These are phyloP conservation scores for Chelmon rostratus DNA, from an alignment of 2,797 vertebrate species.

Conservation along the genomic window DNA sequence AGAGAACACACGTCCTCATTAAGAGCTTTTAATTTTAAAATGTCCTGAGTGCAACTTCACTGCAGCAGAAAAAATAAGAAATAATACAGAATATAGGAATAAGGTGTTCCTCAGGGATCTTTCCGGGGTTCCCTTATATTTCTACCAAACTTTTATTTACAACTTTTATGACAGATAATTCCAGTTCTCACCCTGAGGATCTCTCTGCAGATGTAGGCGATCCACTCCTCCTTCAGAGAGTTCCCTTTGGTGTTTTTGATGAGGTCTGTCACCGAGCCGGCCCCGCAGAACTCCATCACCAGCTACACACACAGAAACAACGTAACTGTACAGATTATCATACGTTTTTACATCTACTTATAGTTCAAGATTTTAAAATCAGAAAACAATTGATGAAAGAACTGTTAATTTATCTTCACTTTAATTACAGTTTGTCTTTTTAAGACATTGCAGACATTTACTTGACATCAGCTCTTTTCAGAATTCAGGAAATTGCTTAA, in stretches of 20 bases:
- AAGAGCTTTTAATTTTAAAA: neutral
- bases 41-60: neutral
- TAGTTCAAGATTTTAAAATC: no score
- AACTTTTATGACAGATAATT: no score
- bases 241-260: constrained; percentile 99
- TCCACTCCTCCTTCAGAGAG: constrained; percentile 98
- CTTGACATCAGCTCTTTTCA: neutral
- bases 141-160: neutral
- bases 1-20: neutral
- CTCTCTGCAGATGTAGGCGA: constrained; percentile 97
- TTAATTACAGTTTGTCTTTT: no score
- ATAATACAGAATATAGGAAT: neutral
- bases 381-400: no score
- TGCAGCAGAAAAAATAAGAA: neutral
- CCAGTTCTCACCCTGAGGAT: constrained; percentile 90
- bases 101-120: constrained; percentile 24
- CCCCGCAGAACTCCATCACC: constrained; percentile 99
- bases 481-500: neutral
- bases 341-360: neutral
- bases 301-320: constrained; percentile 80
- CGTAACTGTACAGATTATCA: neutral
- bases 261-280: constrained; percentile 96
- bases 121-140: neutral
- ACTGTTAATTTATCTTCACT: no score
- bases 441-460: no score